These are phyloP conservation scores for Lasius platythorax DNA, from an alignment of 2,888 invertebrate species.

Conservation along the genomic window DNA sequence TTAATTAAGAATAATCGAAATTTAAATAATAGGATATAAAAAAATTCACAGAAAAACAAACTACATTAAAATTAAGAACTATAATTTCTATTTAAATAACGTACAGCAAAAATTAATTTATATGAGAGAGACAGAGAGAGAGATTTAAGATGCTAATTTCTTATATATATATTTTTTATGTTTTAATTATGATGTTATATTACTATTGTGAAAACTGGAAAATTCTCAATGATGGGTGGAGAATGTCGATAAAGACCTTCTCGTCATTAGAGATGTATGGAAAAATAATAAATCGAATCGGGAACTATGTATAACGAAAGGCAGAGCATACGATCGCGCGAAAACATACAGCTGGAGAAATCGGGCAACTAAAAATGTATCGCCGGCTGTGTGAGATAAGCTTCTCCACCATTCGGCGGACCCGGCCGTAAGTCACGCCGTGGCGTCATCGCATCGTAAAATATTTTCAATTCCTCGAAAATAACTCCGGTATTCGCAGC, in stretches of 20 bases:
- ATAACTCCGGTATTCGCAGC: conserved; percentile 55
- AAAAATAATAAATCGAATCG: conserved; percentile 26
- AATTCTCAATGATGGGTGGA: neutral
- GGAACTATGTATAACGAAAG: neutral
- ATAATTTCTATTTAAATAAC: neutral
- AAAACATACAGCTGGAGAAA: conserved; percentile 36
- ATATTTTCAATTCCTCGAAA: conserved; percentile 58
- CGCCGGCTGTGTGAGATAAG: conserved; percentile 22
- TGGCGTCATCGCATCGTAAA: conserved; percentile 57
- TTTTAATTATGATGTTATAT: neutral
- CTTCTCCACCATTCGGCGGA: conserved; percentile 25
- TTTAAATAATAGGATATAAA: neutral
- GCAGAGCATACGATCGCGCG: neutral
- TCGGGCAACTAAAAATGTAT: conserved; percentile 51
- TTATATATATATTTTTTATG: neutral
- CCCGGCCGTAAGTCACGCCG: conserved; percentile 46
- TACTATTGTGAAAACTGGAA: neutral
- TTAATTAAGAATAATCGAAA: too few species aligned
- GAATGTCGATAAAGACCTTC: neutral
- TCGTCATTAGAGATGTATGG: neutral
- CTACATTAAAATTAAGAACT: neutral
- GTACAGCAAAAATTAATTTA: neutral
- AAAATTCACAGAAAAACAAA: neutral
- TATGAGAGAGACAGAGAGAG: too few species aligned
- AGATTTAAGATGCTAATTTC: neutral